These are phyloP conservation scores for Cossypha polioptera DNA, from an alignment of 2,797 vertebrate genomes.

Conservation along the genomic window DNA sequence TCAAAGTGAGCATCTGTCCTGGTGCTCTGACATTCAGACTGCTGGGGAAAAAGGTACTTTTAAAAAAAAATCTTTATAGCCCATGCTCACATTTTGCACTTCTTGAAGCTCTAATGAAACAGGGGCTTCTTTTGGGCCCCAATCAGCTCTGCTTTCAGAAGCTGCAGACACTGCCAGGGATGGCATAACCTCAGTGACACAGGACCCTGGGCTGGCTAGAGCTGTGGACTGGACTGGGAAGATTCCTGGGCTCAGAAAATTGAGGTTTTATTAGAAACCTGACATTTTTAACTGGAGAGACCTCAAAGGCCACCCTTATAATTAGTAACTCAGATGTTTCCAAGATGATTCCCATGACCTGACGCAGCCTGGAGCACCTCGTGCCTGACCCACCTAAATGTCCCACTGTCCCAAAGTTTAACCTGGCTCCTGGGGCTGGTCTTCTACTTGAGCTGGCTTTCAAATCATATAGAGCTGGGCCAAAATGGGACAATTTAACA, in stretches of 20 bases:
- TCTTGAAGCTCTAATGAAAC: neutral
- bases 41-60: neutral
- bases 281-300: neutral
- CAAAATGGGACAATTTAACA: neutral
- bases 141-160: neutral
- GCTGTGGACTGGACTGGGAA: neutral
- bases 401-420: neutral
- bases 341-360: neutral
- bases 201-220: neutral
- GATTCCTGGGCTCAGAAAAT: neutral
- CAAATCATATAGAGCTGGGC: neutral
- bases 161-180: neutral
- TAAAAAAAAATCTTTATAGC: neutral
- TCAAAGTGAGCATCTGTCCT: neutral
- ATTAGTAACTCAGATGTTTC: neutral
- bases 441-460: neutral
- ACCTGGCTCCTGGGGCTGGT: neutral
- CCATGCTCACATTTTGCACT: neutral
- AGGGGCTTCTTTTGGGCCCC: neutral
- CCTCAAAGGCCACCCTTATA: neutral
- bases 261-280: neutral
- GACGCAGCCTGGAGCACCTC: neutral
- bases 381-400: neutral
- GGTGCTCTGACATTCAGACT: neutral
- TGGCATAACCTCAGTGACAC: neutral